phyloP scores from a whole-genome alignment of 2,113 vertebrate species.

The Dasyurus viverrinus region DNA sequence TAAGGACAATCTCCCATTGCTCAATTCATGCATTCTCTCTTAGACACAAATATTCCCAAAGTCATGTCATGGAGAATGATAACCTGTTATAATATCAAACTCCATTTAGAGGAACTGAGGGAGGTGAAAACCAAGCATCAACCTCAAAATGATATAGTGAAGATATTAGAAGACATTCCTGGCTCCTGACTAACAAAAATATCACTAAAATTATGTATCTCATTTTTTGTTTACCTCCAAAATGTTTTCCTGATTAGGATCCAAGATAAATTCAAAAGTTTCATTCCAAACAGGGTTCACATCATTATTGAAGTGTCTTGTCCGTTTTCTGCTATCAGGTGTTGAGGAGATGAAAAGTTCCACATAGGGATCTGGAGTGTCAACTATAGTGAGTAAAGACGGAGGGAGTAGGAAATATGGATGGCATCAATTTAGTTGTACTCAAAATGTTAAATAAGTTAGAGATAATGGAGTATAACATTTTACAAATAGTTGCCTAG shows the following conservation, averaged over 20 bases:
- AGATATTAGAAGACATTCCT: background rate
- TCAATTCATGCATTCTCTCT: background rate
- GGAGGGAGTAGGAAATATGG: background rate
- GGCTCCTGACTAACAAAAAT: background rate
- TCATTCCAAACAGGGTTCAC: constrained; percentile 96
- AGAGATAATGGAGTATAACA: background rate
- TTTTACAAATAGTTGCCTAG: background rate
- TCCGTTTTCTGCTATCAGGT: constrained; percentile 94
- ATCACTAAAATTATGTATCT: background rate
- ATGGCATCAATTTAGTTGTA: background rate
- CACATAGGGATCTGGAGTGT: constrained; percentile 97
- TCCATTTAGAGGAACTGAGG: background rate
- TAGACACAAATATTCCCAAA: background rate
- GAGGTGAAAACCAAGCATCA: background rate
- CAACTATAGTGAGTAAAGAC: constrained; percentile 84
- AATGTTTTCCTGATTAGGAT: constrained; percentile 94
- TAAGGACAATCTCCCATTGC: background rate
- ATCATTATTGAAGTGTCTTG: constrained; percentile 93
- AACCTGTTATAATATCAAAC: background rate
- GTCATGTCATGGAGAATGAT: background rate
- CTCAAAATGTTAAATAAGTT: background rate
- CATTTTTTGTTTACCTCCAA: constrained; percentile 88
- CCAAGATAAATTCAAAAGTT: constrained; percentile 95
- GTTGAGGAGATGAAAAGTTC: constrained; percentile 94
- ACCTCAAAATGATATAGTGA: background rate